Evolutionary conservation across 2,888 invertebrate genomes (phyloP), one percentile per base, ranked within the genome.

Genomic region (Chymomyza procnemis): DNA sequence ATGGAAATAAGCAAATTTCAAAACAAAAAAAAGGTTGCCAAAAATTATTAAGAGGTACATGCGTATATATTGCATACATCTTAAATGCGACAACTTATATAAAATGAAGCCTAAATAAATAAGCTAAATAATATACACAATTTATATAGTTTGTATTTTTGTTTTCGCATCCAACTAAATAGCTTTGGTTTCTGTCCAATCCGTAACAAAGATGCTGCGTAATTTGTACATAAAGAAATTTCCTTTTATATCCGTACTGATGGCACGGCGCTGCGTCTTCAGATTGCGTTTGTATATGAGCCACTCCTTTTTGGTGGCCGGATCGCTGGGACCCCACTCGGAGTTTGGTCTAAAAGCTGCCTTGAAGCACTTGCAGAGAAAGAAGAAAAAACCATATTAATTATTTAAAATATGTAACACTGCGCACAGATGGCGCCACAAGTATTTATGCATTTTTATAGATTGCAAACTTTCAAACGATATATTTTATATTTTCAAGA

Each of bases 291-390:
- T 80, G 34, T 74, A 78, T 26, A 71, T 12, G 2, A 74, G 46
- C 80, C 80, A 80, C 41, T 75, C 66, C 50, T 69, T 71, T 6
- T 71, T 67, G 46, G 68, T 67, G 50, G 60, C 52, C 1, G 73
- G 69, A 60, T 76, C 74, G n/a, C 61, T 70, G 22, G 80, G 80
- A 18, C 80, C 80, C 80, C 80, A 80, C 48, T 75, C 70, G 0
- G 69, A 57, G 61, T 63, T 75, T 9, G 76, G 66, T 3, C n/a
- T 46, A 4, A 64, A 69, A 12, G 72, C 70, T 12, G 67, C 69
- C 64, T 64, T 65, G 21, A 77, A 46, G 16, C 66, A 46, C 79
- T 79, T 34, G n/a, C n/a, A n/a, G n/a, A n/a, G n/a, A n/a, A n/a
- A n/a, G n/a, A n/a, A n/a, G n/a, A n/a, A n/a, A n/a, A n/a, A n/a